phyloP scores from a whole-genome alignment of 2,888 invertebrate genomes.

The Athalia circularis region DNA sequence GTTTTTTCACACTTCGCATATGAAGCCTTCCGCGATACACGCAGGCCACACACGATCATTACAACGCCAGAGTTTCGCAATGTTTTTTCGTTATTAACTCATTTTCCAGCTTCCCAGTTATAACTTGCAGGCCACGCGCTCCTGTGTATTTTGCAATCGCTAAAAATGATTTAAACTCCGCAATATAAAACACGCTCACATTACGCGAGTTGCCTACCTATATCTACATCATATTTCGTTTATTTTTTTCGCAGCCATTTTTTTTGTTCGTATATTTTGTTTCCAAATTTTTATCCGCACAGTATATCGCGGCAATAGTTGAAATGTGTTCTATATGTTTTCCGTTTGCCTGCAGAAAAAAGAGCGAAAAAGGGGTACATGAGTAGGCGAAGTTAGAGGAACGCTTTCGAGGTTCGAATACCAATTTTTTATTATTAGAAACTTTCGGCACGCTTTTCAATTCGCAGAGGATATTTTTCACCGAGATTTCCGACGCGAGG shows the following conservation, averaged over 20 bases:
- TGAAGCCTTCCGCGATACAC: constrained; percentile 12
- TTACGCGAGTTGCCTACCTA: not conserved
- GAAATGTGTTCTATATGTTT: not conserved
- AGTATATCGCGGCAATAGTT: too few species aligned
- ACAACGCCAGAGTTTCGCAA: constrained; percentile 39
- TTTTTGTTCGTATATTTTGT: not conserved
- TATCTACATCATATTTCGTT: not conserved
- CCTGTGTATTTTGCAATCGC: constrained; percentile 24
- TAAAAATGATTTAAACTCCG: constrained; percentile 33
- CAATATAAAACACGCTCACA: constrained; percentile 19
- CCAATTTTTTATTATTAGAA: too few species aligned
- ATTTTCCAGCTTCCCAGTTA: constrained; percentile 24
- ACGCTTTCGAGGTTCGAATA: too few species aligned
- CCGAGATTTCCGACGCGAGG: too few species aligned
- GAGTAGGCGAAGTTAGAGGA: too few species aligned
- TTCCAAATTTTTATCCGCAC: not conserved
- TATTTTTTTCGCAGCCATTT: not conserved
- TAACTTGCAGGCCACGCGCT: not conserved
- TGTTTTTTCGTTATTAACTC: constrained; percentile 41
- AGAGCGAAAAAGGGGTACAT: not conserved
- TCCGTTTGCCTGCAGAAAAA: not conserved
- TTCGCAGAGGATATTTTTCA: too few species aligned
- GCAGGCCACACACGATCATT: constrained; percentile 17
- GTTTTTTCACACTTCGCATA: constrained; percentile 16
- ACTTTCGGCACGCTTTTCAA: too few species aligned